Evolutionary conservation across 2,797 vertebrate species (phyloP), one percentile per base, ranked within the genome.

Genomic region (Catamblyrhynchus diadema): DNA sequence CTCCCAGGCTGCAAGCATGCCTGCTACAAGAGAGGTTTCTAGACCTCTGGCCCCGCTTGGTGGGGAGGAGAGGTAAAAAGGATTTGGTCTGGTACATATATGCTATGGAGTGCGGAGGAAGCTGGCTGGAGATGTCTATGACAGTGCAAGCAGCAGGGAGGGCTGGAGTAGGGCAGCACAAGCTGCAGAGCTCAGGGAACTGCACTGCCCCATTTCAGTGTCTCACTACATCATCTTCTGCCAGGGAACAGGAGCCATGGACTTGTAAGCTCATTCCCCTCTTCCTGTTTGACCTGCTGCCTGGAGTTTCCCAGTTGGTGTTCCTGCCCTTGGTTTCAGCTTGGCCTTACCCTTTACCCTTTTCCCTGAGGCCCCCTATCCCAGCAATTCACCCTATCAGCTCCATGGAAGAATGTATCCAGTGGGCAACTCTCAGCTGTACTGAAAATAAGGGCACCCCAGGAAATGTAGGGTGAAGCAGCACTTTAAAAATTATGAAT

Each of bases 401-500:
- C 32, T 54, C 66, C 73, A 44, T 0, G 6, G 35, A 37, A 41
- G 28, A 61, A 25, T 0, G 20, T 1, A 3, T 14, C 35, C 35
- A 65, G 39, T n/a, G 42, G 4, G 5, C 32, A 33, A 62, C 25
- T 47, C 69, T 4, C 22, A 62, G 18, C 45, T 61, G 24, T 24
- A 12, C 0, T 70, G 35, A 79, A 94, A 91, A 70, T 5, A 81
- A 53, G 7, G 50, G 30, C 25, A 69, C 3, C 15, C 35, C 28
- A 47, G 67, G 13, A 70, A 77, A 51, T 5, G 21, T 0, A 42
- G 12, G 6, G 22, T 50, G 33, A 90, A 66, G 45, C 12, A 91
- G 48, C 32, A 47, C 8, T 23, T 45, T 3, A 45, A 59, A 86
- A 84, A 71, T 53, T 66, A 47, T 2, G 0, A 88, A 44, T 37